Conservation (phyloP, 1,140 invertebrate species). For the Harlomillsia oculata region DNA sequence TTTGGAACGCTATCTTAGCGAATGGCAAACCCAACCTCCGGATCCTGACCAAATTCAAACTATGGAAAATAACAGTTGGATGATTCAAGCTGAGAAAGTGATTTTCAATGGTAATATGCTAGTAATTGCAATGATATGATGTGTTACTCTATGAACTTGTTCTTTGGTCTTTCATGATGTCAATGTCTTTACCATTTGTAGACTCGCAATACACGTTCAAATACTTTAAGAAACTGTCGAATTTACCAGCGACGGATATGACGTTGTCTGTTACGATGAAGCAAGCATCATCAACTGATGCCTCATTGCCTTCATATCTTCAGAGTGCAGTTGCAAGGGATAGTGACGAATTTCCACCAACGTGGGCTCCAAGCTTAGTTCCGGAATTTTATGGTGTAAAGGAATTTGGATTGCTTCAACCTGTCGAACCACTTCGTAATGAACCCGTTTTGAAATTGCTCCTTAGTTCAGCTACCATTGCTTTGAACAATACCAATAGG, state of each 20-base stretch:
- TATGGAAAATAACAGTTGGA: constrained; percentile 49
- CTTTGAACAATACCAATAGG: constrained; percentile 68
- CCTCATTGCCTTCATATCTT: constrained; percentile 7
- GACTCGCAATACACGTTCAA: constrained; percentile 27
- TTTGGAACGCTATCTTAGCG: constrained; percentile 76
- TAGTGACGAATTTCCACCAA: constrained; percentile 25
- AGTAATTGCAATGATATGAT: constrained; percentile 9
- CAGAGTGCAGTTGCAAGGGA: neutral
- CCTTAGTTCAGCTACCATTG: constrained; percentile 72
- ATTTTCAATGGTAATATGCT: constrained; percentile 48
- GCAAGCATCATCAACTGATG: too few species aligned
- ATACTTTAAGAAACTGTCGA: constrained; percentile 22
- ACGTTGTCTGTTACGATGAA: too few species aligned
- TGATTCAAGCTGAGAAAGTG: constrained; percentile 48
- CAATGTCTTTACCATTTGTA: too few species aligned
- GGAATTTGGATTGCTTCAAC: constrained; percentile 67
- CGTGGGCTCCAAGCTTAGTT: constrained; percentile 45
- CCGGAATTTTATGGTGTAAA: constrained; percentile 68
- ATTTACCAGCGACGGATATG: neutral
- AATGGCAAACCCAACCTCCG: constrained; percentile 61
- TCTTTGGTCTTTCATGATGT: too few species aligned
- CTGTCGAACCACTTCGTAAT: constrained; percentile 50
- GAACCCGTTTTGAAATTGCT: constrained; percentile 75
- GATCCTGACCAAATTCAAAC: constrained; percentile 40
- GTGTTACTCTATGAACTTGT: too few species aligned